Base-by-base conservation (phyloP, 2,888 invertebrate species). In the Nesidiocoris tenuis region DNA sequence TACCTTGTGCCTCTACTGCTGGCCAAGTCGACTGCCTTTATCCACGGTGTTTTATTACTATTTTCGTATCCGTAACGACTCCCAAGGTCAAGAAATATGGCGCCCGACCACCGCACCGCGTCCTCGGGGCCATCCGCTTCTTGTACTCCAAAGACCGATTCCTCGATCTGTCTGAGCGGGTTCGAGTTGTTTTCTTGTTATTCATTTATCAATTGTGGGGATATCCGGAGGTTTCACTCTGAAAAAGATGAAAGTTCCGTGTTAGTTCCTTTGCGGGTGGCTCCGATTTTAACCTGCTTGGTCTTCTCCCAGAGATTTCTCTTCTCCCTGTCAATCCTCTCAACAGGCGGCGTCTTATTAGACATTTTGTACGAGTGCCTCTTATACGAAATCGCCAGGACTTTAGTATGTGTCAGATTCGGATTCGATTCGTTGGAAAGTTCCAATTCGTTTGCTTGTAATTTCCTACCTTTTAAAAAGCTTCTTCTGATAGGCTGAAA, bases 321-420 rank as follows among this genome's bases (percentile, higher is more conserved):
- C 70, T 70, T 70, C 70, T 70, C 70, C 54, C 59, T 70, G 70
- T 70, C 70, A n/a, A 23, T 70, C 59, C 63, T n/a, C n/a, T 39
- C 39, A 39, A 12, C 3, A 39, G 39, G 39, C 39, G n/a, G n/a
- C 39, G 12, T 39, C 39, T 39, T 39, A 39, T 39, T 39, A n/a
- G n/a, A n/a, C n/a, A n/a, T n/a, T n/a, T n/a, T n/a, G n/a, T n/a
- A n/a, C n/a, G n/a, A n/a, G n/a, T n/a, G n/a, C n/a, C n/a, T n/a
- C n/a, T n/a, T n/a, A n/a, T n/a, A n/a, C n/a, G n/a, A n/a, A n/a
- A n/a, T n/a, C n/a, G n/a, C n/a, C n/a, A n/a, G n/a, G n/a, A n/a
- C n/a, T n/a, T n/a, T n/a, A n/a, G n/a, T n/a, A n/a, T n/a, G n/a
- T n/a, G n/a, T n/a, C n/a, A n/a, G n/a, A n/a, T n/a, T n/a, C n/a